Evolutionary conservation across 2,888 invertebrate species (phyloP), one percentile per base, ranked within the genome.

Genomic region (Malthinus flaveolus): DNA sequence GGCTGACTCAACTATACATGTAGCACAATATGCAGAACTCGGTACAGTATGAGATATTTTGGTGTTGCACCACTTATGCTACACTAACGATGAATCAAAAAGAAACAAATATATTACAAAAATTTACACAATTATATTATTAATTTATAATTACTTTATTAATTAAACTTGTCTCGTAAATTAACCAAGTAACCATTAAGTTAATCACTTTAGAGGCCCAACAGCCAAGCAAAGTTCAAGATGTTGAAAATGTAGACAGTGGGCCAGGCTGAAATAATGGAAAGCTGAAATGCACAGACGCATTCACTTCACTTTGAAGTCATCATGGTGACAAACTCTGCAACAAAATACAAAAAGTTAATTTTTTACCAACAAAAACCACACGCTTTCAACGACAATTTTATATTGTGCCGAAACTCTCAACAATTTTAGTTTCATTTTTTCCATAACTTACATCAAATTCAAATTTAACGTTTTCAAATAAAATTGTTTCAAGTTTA

Each of bases 261-360:
- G 77, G 77, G 78, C 77, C 78, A 75, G 77, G 77, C 76, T 76
- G 78, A 78, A 78, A 78, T 75, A 74, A 78, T 76, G 75, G 76
- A 78, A 78, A 79, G 78, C 78, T 75, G 75, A 77, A 77, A 76
- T 76, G 75, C 75, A 82, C 83, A 66, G 68, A 80, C 81, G 82
- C 76, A 85, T 85, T 86, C 87, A 84, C 87, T 87, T 95, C 93
- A 95, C 91, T 95, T 95, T 88, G 95, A 95, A 87, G 95, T 95
- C 95, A 95, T 95, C 95, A 95, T 95, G 87, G 94, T 95, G 88
- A 95, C 94, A 87, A 95, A 95, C 88, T 95, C 94, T 94, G 89
- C 33, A 91, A 89, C 78, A 80, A 79, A 78, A 75, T 15, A 75
- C 72, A 68, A 71, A 23, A 23, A 23, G 5, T 23, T 23, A 23